Evolutionary conservation across 2,888 invertebrate genomes (phyloP), one percentile per base, ranked within the genome.

Genomic region (Synergus japonicus): DNA sequence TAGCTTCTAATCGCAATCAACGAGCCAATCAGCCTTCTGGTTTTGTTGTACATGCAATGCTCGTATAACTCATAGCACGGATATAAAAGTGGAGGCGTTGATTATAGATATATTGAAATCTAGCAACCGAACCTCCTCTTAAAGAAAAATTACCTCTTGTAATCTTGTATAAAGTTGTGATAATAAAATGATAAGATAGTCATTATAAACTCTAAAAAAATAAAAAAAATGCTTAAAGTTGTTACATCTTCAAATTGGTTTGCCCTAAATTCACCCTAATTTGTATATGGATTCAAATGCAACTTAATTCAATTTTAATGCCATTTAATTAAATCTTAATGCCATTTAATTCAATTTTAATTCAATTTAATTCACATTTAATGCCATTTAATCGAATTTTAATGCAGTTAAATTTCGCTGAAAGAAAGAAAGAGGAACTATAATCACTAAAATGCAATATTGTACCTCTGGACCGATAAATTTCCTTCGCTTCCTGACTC

Each of bases 21-120:
- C 49, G 41, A 73, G 10, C 73, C 49, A 73, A 73, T 73, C 73
- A 73, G 54, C 73, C 73, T 73, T 73, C 73, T 54, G 49, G 73
- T 73, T 73, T 22, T 22, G 54, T 54, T 63, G 22, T 18, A 67
- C 54, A 54, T 54, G 54, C 49, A 54, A 73, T n/a, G 18, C 54
- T 41, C 54, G 12, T 54, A 73, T 49, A 73, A 54, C 37, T 73
- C 54, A 54, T n/a, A 54, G 54, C 29, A 54, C 54, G 8, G 37
- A 29, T 73, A 29, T 54, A 73, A 41, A 54, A 29, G 49, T n/a
- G 54, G 54, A 73, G 73, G 73, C 54, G 54, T 73, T 73, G 37
- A 73, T 73, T 73, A 37, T 54, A 15, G 69, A n/a, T n/a, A 69
- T 73, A 29, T 73, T 54, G 15, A 49, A 73, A n/a, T 73, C 3